Conservation (phyloP, 2,113 vertebrate species). For the Platichthys flesus region DNA sequence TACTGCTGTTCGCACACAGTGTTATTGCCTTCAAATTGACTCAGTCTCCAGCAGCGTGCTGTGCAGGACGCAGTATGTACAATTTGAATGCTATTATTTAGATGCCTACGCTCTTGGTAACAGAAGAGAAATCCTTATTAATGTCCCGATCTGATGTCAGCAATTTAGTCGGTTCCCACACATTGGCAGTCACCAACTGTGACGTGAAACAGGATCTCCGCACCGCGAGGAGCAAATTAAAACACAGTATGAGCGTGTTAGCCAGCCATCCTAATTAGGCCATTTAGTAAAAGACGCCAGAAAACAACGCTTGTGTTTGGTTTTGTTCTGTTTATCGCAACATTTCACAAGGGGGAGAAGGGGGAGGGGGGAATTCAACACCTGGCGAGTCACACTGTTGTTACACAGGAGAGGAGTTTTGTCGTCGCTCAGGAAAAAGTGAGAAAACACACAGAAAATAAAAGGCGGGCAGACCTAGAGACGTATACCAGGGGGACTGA, state of each 20-base stretch:
- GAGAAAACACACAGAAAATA: conserved; percentile 43
- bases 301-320: conserved; percentile 13
- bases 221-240: conserved; percentile 60
- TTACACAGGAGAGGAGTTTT: conserved; percentile 48
- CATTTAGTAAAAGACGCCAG: conserved; percentile 40
- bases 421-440: conserved; percentile 27
- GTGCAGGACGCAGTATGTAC: conserved; percentile 50
- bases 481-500: conserved; percentile 37
- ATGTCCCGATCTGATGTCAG: conserved; percentile 49
- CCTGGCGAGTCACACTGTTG: conserved; percentile 45
- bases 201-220: conserved; percentile 43
- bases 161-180: conserved; percentile 42
- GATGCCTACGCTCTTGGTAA: conserved; percentile 27
- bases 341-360: conserved; percentile 25
- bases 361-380: conserved; percentile 25
- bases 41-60: conserved; percentile 45
- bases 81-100: conserved; percentile 61
- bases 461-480: conserved; percentile 24
- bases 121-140: conserved; percentile 58
- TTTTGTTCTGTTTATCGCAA: conserved; percentile 50
- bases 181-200: conserved; percentile 55
- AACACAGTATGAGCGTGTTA: conserved; percentile 43
- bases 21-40: conserved; percentile 52
- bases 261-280: conserved; percentile 55
- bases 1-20: conserved; percentile 24